Evolutionary conservation across 2,113 vertebrate genomes (phyloP), one percentile per base, ranked within the genome.

Genomic region (Myiagra hebetior): DNA sequence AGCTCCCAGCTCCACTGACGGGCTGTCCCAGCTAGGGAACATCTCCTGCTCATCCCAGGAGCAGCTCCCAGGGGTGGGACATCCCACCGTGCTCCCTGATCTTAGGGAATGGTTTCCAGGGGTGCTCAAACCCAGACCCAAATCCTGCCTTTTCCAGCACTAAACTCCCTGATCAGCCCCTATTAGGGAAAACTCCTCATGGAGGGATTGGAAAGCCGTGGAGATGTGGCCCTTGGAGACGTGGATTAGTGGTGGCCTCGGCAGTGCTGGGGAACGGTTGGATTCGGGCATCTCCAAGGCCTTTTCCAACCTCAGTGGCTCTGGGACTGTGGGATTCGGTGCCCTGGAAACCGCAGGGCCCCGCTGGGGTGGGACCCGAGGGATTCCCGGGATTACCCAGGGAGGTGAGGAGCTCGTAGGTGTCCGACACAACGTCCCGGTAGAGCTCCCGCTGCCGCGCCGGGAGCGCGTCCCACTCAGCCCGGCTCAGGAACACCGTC

Each of bases 21-120:
- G 46, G 9, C 12, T 4, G 39, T 57, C 55, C 85, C 49, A 53
- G 44, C 0, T 0, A 49, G n/a, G 31, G 9, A 14, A 39, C 13
- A 12, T 3, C 52, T 52, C 35, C 57, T 42, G 74, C 79, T 80
- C n/a, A 15, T 12, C 59, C 47, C 7, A 1, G 31, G n/a, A 75
- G 33, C 30, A 50, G 49, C 68, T 37, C 13, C 42, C 4, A 5
- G 19, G 9, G 2, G 0, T n/a, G 33, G 67, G 46, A 49, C 4
- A 6, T 30, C 33, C 68, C 41, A 27, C 27, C 3, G 0, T 19
- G 19, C 23, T 68, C 33, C 41, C 47, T 27, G n/a, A 69, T 41
- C n/a, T 41, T 14, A 27, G 21, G 17, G 49, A 42, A 26, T 27
- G 24, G 22, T 27, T 31, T 41, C 63, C 70, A 89, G 41, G 27